Conservation (phyloP, 2,888 invertebrate genomes). For the Ophonus ardosiacus region DNA sequence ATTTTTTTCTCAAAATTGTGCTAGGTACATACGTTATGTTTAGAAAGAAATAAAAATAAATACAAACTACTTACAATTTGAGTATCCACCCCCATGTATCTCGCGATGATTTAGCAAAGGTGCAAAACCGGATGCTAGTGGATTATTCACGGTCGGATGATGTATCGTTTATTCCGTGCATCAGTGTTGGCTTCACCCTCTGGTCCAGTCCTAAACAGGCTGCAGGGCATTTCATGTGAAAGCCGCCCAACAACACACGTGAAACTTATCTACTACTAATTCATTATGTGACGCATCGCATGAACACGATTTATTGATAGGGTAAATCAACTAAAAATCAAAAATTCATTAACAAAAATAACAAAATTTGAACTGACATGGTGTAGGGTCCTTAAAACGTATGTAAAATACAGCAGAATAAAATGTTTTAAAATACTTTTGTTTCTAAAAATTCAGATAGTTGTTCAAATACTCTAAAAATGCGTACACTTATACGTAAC, state of each 20-base stretch:
- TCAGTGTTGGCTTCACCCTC: conserved; percentile 27
- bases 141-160: conserved; percentile 41
- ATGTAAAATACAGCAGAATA: no score
- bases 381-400: no score
- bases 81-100: background rate
- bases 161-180: conserved; percentile 8
- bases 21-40: no score
- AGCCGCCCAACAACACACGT: background rate
- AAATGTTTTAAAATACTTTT: no score
- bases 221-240: conserved; percentile 28
- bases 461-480: no score
- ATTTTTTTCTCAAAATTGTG: no score
- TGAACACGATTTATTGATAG: background rate
- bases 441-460: no score
- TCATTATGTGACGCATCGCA: conserved; percentile 3
- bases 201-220: background rate
- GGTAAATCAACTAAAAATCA: background rate
- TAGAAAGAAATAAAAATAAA: no score
- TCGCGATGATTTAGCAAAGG: conserved; percentile 41
- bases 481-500: no score
- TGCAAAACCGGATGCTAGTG: conserved; percentile 12
- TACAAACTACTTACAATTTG: background rate
- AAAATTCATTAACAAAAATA: background rate
- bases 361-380: no score
- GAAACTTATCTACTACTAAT: conserved; percentile 1